These are phyloP conservation scores for Oreohelix idahoensis DNA, from an alignment of 1,140 invertebrate genomes.

Conservation along the genomic window DNA sequence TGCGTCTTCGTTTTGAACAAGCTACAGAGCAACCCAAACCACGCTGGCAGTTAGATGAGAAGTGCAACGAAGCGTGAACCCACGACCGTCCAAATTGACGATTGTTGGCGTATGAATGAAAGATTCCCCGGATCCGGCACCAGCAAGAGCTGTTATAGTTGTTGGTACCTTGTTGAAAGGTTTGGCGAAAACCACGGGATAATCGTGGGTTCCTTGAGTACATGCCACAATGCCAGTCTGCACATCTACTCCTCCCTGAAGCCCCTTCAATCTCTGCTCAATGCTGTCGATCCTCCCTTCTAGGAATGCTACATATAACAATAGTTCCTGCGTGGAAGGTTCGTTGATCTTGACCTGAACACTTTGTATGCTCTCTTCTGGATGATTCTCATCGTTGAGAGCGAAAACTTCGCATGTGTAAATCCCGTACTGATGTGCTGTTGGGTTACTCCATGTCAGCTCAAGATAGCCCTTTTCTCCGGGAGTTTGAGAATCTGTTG, in stretches of 20 bases:
- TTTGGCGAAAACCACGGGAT: not conserved
- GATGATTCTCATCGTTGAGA: not conserved
- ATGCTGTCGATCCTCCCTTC: not conserved
- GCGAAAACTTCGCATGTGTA: constrained; percentile 8
- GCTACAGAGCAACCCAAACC: not conserved
- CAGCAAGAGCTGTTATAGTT: not conserved
- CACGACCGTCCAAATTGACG: not conserved
- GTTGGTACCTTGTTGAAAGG: not conserved
- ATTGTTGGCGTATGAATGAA: not conserved
- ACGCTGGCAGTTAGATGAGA: not conserved
- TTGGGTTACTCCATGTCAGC: not conserved
- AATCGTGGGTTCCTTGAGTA: not conserved
- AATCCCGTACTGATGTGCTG: not conserved
- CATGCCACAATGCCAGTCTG: not conserved
- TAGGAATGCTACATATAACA: not conserved
- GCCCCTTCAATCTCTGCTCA: not conserved
- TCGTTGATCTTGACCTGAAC: not conserved
- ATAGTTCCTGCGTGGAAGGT: not conserved
- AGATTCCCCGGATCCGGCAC: not conserved
- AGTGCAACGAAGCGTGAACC: not conserved
- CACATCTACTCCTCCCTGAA: not conserved
- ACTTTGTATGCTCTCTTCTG: not conserved
- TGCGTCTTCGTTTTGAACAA: not conserved
- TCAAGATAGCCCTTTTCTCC: constrained; percentile 15
- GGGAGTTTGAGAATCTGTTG: not conserved